Base-by-base conservation (phyloP, 1,140 invertebrate species). In the Laodelphax striatellus region DNA sequence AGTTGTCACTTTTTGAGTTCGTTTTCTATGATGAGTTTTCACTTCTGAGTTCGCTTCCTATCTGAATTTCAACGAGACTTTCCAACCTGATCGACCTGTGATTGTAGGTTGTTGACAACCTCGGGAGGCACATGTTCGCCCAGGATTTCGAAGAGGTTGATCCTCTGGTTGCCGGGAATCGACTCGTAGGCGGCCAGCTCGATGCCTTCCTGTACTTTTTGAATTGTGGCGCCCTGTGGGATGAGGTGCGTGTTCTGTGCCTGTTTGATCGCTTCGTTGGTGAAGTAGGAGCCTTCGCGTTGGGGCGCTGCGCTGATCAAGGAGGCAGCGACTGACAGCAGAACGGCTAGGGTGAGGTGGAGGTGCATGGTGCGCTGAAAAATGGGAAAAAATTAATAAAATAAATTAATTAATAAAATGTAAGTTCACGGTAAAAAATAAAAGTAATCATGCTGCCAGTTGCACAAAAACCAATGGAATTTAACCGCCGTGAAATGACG, bases 71-170 rank as follows among this genome's bases (percentile, higher is more conserved):
- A 62, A n/a, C 63, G 41, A 19, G 60, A 60, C 63, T 66, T 70
- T n/a, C 87, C 87, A 63, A 90, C 83, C 73, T 86, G 81, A 70
- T 90, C 87, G 59, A 91, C 85, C 73, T 90, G 87, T 31, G 79
- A 71, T 67, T 91, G 87, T 13, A 91, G 78, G 72, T 91, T 90
- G 76, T 85, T 87, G 67, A 90, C 87, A n/a, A 91, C 88, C 73
- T 91, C 88, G 16, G 83, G 80, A 19, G 88, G 88, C 21, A 91
- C 82, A 69, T 89, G 85, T 63, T 87, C 86, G 6, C 87, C 87
- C 17, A 91, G 76, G 63, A 90, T 88, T 68, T 87, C 83, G 70
- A 84, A 86, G 0, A 90, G 77, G 71, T 90, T 87, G 70, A 90
- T 87, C 66, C 81, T 81, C 71, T 90, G 87, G 71, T 88, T 83